phyloP scores from a whole-genome alignment of 2,888 invertebrate genomes.

The Athrips mouffetella region DNA sequence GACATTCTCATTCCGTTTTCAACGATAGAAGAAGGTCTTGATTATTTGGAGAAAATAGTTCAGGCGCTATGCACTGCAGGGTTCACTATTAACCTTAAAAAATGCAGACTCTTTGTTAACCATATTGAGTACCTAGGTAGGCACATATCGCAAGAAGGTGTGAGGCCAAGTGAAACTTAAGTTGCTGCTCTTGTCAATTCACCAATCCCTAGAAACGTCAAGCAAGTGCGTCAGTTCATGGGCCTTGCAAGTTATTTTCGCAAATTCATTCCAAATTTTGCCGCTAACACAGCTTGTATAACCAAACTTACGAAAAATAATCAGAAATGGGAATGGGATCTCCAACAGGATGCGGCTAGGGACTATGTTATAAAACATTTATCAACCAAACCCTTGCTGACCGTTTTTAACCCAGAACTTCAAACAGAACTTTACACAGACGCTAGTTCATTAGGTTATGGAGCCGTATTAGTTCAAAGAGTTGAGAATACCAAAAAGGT shows the following conservation, averaged over 20 bases:
- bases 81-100: conserved; percentile 22
- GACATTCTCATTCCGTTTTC: conserved; percentile 24
- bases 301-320: conserved; percentile 31
- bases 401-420: conserved; percentile 26
- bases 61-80: conserved; percentile 14
- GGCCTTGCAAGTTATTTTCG: conserved; percentile 33
- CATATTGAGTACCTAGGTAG: conserved; percentile 28
- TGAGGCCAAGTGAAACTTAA: conserved; percentile 26
- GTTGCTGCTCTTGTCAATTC: conserved; percentile 23
- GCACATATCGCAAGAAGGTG: conserved; percentile 22
- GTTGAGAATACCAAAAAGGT: conserved; percentile 23
- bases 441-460: conserved; percentile 30
- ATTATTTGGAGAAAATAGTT: conserved; percentile 19
- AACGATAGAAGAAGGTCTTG: conserved; percentile 19
- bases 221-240: conserved; percentile 28
- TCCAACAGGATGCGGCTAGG: conserved; percentile 30
- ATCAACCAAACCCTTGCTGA: conserved; percentile 23
- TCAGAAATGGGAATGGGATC: conserved; percentile 29
- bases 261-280: conserved; percentile 31
- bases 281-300: conserved; percentile 26
- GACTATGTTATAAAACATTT: conserved; percentile 26
- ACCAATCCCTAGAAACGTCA: conserved; percentile 20
- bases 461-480: conserved; percentile 40
- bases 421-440: conserved; percentile 29
- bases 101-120: conserved; percentile 25